These are phyloP conservation scores for Fringilla coelebs DNA, from an alignment of 2,797 vertebrate genomes.

Conservation along the genomic window DNA sequence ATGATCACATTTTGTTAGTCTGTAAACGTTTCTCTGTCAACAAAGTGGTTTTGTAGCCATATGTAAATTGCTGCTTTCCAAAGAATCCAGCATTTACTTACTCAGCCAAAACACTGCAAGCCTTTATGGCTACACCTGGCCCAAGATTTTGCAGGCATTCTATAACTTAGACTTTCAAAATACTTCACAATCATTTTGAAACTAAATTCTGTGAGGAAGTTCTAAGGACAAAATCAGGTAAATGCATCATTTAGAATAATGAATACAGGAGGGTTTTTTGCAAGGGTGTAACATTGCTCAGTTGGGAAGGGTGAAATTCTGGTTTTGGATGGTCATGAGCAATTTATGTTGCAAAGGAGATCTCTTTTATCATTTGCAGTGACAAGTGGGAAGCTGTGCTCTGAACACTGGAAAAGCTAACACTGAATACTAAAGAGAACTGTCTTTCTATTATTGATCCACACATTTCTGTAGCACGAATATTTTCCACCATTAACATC, in stretches of 20 bases:
- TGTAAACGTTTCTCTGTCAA: neutral
- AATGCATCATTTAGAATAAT: neutral
- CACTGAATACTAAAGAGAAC: neutral
- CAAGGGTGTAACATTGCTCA: neutral
- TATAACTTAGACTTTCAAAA: neutral
- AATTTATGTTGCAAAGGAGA: neutral
- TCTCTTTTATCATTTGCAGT: neutral
- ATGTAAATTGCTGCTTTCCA: neutral
- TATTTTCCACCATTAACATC: neutral
- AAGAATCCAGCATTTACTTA: neutral
- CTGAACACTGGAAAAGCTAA: neutral
- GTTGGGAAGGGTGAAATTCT: neutral
- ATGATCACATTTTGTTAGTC: neutral
- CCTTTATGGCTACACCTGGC: neutral
- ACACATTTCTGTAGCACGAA: neutral
- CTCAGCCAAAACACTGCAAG: neutral
- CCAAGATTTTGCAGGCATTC: neutral
- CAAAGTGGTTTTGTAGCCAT: neutral
- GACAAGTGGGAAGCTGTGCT: neutral
- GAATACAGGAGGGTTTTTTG: neutral
- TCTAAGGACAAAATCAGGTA: neutral
- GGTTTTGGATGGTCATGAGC: neutral
- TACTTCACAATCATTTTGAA: neutral
- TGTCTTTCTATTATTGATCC: neutral
- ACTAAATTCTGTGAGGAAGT: neutral